A percentile compares a stretch with the other conserved stretches of the same genome.
Evolutionary conservation across 2,113 vertebrate species (phyloP).

Genomic region (Periophthalmodon schlosseri): DNA sequence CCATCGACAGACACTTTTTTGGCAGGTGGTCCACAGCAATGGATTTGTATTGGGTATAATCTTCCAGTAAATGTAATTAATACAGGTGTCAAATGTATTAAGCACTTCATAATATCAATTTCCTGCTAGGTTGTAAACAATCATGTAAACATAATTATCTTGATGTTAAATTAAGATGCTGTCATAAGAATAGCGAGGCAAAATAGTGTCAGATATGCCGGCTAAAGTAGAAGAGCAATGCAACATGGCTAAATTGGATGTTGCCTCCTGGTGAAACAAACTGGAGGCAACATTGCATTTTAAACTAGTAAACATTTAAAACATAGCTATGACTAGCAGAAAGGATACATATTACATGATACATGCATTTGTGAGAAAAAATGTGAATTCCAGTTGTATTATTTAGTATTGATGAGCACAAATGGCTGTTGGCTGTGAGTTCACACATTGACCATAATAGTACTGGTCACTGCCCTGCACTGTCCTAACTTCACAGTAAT

Average conservation of each 20-base stretch:
- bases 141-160: slow-evolving; percentile 8
- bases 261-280: too few relatives aligned
- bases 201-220: neutral
- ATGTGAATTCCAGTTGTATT: too few relatives aligned
- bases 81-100: neutral
- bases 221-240: neutral
- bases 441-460: too few relatives aligned
- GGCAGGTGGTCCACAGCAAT: slow-evolving; percentile 10
- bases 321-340: too few relatives aligned
- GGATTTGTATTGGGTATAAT: neutral
- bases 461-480: too few relatives aligned
- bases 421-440: too few relatives aligned
- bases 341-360: too few relatives aligned
- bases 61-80: slow-evolving; percentile 5
- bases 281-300: too few relatives aligned
- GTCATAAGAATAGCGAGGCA: neutral
- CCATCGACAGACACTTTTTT: neutral
- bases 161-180: neutral
- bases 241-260: neutral
- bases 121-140: neutral
- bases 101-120: neutral
- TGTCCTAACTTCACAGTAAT: too few relatives aligned
- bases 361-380: too few relatives aligned
- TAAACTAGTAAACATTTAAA: neutral
- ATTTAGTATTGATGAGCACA: too few relatives aligned